These are phyloP conservation scores for Listrodromus nycthemerus DNA, from an alignment of 2,888 invertebrate genomes.

Conservation along the genomic window DNA sequence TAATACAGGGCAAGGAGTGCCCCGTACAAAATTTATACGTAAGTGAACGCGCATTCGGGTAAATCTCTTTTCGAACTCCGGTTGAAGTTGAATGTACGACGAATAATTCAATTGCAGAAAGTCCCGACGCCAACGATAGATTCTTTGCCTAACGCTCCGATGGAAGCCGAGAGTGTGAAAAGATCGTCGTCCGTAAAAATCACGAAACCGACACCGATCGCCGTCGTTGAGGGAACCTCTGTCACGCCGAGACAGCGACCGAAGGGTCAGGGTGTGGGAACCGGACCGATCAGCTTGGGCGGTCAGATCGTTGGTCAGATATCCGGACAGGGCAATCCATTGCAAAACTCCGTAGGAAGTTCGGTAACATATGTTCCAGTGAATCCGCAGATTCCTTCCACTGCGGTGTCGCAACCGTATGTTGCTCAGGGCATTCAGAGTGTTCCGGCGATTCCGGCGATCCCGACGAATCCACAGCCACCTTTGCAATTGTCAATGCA, in stretches of 20 bases:
- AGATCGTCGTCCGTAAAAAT: conserved; percentile 86
- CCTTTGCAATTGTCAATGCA: conserved; percentile 69
- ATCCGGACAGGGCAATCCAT: conserved; percentile 81
- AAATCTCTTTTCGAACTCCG: background rate
- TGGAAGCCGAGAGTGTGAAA: conserved; percentile 89
- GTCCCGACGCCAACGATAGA: conserved; percentile 88
- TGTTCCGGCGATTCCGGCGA: conserved; percentile 65
- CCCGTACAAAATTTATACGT: conserved; percentile 93
- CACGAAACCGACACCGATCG: conserved; percentile 84
- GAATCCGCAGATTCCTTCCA: conserved; percentile 75
- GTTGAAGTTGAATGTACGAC: background rate
- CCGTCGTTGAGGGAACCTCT: conserved; percentile 90
- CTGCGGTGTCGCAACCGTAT: conserved; percentile 75
- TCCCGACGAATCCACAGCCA: conserved; percentile 70
- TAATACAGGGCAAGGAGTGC: conserved; percentile 89
- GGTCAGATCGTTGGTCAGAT: conserved; percentile 83
- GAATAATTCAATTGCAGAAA: conserved; percentile 86
- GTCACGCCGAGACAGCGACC: conserved; percentile 94
- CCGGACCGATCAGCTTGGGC: conserved; percentile 82
- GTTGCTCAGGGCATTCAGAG: conserved; percentile 68
- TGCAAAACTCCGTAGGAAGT: conserved; percentile 74
- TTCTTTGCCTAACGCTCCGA: conserved; percentile 88
- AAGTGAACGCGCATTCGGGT: conserved; percentile 77
- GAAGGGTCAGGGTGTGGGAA: conserved; percentile 86
- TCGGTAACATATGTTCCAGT: conserved; percentile 76